A percentile compares a stretch with the other conserved stretches of the same genome.
Evolutionary conservation across 2,113 vertebrate species (phyloP).

Genomic region (Diadophis punctatus): DNA sequence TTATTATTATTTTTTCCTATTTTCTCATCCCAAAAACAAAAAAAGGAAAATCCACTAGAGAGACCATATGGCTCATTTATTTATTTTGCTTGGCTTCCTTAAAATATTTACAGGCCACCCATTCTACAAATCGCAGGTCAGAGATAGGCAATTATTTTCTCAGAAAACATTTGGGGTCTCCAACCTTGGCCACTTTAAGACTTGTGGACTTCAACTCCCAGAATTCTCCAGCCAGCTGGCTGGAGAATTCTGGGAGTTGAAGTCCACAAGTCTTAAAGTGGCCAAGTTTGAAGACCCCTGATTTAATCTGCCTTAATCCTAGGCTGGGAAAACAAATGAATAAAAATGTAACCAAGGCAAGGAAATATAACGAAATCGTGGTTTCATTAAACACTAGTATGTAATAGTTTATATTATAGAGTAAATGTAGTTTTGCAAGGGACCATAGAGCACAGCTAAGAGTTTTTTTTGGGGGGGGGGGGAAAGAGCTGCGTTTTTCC

Average conservation of each 20-base stretch:
- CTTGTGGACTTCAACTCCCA: no score
- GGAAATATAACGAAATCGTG: neutral
- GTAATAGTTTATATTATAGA: neutral
- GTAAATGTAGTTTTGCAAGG: neutral
- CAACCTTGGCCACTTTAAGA: no score
- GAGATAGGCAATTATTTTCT: neutral
- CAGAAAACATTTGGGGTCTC: neutral
- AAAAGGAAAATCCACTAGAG: neutral
- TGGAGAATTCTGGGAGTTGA: no score
- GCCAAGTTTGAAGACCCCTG: no score
- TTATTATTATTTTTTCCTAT: neutral
- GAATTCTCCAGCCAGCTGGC: no score
- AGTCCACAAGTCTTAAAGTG: no score
- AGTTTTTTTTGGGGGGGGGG: no score
- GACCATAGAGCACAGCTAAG: fast-evolving
- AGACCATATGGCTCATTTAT: neutral
- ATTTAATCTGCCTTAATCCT: neutral
- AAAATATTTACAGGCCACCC: neutral
- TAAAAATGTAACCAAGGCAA: neutral
- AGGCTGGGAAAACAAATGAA: neutral
- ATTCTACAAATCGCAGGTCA: neutral
- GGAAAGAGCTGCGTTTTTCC: neutral
- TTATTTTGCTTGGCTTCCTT: neutral
- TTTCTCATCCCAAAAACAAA: neutral
- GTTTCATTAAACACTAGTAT: neutral